These are phyloP conservation scores for Cichladusa arquata DNA, from an alignment of 2,113 vertebrate species.

Conservation along the genomic window DNA sequence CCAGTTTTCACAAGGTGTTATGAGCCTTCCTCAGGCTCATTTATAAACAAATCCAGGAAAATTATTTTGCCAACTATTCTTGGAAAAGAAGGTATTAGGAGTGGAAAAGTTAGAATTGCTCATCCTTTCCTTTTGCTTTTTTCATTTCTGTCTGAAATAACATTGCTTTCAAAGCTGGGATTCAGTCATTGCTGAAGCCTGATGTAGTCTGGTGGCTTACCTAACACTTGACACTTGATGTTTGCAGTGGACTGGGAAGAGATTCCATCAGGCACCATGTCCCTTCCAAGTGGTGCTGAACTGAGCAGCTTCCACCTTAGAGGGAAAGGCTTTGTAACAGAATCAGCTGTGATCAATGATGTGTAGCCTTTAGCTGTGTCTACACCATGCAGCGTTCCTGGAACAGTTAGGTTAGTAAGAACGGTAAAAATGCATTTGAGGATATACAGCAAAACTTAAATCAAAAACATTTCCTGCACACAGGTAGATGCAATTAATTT, in stretches of 20 bases:
- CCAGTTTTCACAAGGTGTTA: neutral
- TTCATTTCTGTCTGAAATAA: neutral
- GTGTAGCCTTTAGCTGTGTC: neutral
- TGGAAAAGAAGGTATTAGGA: neutral
- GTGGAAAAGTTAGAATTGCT: neutral
- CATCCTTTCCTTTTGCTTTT: neutral
- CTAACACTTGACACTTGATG: neutral
- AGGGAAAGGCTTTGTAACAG: neutral
- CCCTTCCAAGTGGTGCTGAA: neutral
- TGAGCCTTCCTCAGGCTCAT: neutral
- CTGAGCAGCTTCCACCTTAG: neutral
- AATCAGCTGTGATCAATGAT: neutral
- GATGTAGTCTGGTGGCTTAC: neutral
- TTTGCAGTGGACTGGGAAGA: neutral
- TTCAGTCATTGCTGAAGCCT: neutral
- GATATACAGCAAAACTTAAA: neutral
- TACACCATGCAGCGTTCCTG: neutral
- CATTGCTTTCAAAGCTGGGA: neutral
- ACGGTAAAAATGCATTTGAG: neutral
- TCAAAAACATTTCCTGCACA: neutral
- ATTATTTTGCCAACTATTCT: neutral
- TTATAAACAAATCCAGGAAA: neutral
- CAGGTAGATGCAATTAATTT: neutral
- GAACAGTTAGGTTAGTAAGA: neutral
- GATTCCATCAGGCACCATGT: neutral